Percentiles rank a stretch among this genome's conserved stretches.
Conservation (phyloP, 1,140 invertebrate species). For the Nylanderia fulva region DNA sequence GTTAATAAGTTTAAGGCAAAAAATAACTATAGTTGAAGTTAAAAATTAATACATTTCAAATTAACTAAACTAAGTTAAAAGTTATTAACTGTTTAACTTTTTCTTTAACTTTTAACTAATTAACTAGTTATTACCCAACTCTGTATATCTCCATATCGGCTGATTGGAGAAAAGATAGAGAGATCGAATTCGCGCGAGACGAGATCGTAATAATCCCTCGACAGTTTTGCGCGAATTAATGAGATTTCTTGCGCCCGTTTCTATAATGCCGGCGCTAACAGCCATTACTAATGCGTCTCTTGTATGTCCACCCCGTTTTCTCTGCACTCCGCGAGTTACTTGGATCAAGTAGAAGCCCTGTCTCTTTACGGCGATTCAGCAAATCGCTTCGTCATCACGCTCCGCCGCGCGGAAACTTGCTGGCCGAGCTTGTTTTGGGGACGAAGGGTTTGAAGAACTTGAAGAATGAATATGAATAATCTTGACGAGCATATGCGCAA, state of each 20-base stretch:
- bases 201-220: slow-evolving; percentile 55
- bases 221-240: slow-evolving; percentile 59
- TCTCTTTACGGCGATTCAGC: slow-evolving; percentile 53
- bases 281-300: slow-evolving; percentile 53
- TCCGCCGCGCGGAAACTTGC: slow-evolving; percentile 27
- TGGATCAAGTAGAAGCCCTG: slow-evolving; percentile 23
- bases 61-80: too few relatives aligned
- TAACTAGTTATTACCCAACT: too few relatives aligned
- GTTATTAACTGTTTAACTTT: too few relatives aligned
- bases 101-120: too few relatives aligned
- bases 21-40: too few relatives aligned
- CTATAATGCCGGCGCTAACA: slow-evolving; percentile 51
- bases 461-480: slow-evolving; percentile 31
- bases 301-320: not conserved
- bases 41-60: too few relatives aligned
- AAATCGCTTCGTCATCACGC: slow-evolving; percentile 54
- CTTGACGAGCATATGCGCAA: not conserved
- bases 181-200: slow-evolving; percentile 15
- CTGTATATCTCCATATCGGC: slow-evolving; percentile 51
- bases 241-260: slow-evolving; percentile 59
- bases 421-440: slow-evolving; percentile 13
- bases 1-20: too few relatives aligned
- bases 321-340: slow-evolving; percentile 19
- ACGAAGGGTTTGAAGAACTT: not conserved
- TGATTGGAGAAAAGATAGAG: slow-evolving; percentile 32